These are phyloP conservation scores for Heliocidaris tuberculata DNA, from an alignment of 35 echinoderm and acorn worm genomes.

Conservation along the genomic window DNA sequence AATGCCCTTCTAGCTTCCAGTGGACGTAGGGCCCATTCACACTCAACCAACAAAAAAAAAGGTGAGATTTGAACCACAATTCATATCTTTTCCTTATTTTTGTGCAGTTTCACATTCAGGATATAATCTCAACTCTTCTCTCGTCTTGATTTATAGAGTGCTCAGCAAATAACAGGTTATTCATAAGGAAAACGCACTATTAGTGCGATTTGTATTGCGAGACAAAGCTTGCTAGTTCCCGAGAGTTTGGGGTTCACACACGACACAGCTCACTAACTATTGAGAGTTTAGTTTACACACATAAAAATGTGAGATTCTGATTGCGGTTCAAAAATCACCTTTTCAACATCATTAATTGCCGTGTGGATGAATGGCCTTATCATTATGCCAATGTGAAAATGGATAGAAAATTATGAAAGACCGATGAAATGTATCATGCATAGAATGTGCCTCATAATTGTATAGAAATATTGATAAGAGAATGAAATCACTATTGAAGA, in stretches of 20 bases:
- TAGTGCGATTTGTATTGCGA: too few relatives aligned
- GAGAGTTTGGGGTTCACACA: too few relatives aligned
- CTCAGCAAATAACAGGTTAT: too few relatives aligned
- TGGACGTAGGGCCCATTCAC: neutral
- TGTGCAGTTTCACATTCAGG: too few relatives aligned
- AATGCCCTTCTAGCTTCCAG: neutral
- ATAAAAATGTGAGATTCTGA: neutral
- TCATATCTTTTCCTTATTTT: too few relatives aligned
- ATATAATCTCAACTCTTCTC: too few relatives aligned
- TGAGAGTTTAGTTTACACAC: too few relatives aligned
- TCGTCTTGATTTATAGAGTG: too few relatives aligned
- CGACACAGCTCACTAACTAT: too few relatives aligned
- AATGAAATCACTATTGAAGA: neutral
- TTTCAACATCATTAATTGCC: too few relatives aligned
- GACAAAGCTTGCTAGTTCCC: too few relatives aligned
- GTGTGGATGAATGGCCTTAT: neutral
- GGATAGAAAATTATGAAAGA: neutral
- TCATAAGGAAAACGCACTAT: too few relatives aligned
- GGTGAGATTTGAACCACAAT: neutral
- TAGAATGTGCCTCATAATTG: constrained; percentile 16
- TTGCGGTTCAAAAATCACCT: neutral
- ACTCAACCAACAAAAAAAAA: neutral
- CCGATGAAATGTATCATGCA: neutral
- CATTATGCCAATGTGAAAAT: neutral
- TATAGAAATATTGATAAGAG: constrained; percentile 6